Base-by-base conservation (phyloP, 2,888 invertebrate genomes). In the Mesorhabditis spiculigera region DNA sequence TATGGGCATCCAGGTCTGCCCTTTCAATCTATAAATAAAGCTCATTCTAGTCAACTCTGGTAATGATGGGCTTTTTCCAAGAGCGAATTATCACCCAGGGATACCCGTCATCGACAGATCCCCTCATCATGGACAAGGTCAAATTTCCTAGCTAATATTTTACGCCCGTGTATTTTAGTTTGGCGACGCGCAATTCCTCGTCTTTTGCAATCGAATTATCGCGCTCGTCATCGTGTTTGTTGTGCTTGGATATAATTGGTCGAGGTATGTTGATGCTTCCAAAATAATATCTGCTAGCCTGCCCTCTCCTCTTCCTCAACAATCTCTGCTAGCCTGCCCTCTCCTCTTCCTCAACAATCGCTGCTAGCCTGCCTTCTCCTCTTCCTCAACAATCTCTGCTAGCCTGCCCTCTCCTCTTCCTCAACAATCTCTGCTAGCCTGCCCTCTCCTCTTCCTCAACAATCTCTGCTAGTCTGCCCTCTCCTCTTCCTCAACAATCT, bases 121-220 rank as follows among this genome's bases (percentile, higher is more conserved):
- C 50, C 6, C n/a, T 50, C 58, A 50, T 10, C n/a, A 13, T n/a
- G n/a, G 66, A 65, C 5, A 68, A 68, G 68, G 74, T 75, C 91
- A 89, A 91, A 41, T 45, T 58, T 58, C 41, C 45, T 50, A 4
- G 8, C 13, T 45, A 58, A 16, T 58, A 3, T 58, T 50, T 67
- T 4, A 10, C 58, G 13, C 10, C 28, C 13, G 16, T n/a, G 13
- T 16, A 1, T 13, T 16, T 63, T 69, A 5, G 69, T 98, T 98
- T 87, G 91, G 90, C 82, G 95, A 98, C 88, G 95, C 96, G 0
- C 96, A 96, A 87, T 95, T 97, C 88, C 89, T 98, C 75, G 97
- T 98, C 75, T 94, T 98, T 88, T 90, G 93, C 68, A 98, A 98
- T 89, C 90, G 97, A 43, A 90, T 95, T 77, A 89, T 94, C 73